Evolutionary conservation across 1,140 invertebrate species (phyloP).

Genomic region (Spodoptera litura): DNA sequence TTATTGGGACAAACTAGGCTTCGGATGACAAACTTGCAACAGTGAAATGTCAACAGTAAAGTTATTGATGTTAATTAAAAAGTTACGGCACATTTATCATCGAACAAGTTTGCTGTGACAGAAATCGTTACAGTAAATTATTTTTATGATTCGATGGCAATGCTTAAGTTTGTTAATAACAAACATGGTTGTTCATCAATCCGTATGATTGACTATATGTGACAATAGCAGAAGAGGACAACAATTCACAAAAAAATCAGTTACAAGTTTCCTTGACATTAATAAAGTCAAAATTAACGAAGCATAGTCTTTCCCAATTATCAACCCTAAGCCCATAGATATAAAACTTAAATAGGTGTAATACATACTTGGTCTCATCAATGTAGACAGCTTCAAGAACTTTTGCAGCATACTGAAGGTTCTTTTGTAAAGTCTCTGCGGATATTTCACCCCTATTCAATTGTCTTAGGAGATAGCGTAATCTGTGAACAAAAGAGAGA

Average conservation of each 20-base stretch:
- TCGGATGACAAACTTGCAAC: slow-evolving; percentile 15
- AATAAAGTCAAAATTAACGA: not conserved
- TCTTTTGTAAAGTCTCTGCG: slow-evolving; percentile 93
- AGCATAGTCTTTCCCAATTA: slow-evolving; percentile 26
- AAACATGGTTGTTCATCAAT: too few species aligned
- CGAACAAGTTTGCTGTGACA: not conserved
- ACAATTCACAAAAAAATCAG: not conserved
- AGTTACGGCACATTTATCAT: not conserved
- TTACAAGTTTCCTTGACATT: not conserved
- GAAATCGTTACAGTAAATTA: not conserved
- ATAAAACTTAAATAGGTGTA: slow-evolving; percentile 54
- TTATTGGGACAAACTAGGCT: slow-evolving; percentile 46
- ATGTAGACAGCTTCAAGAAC: slow-evolving; percentile 95
- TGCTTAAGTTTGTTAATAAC: not conserved
- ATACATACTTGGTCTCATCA: slow-evolving; percentile 95
- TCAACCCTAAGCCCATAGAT: slow-evolving; percentile 3
- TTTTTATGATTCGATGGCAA: not conserved
- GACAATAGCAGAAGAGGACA: too few species aligned
- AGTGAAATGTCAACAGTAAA: not conserved
- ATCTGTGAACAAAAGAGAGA: slow-evolving; percentile 87
- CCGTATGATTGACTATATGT: too few species aligned
- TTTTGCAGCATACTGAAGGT: slow-evolving; percentile 94
- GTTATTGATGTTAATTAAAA: slow-evolving; percentile 11
- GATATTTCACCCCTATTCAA: slow-evolving; percentile 93
- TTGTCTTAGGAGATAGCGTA: slow-evolving; percentile 93